These are phyloP conservation scores for Tiphia femorata DNA, from an alignment of 2,888 invertebrate species.

Conservation along the genomic window DNA sequence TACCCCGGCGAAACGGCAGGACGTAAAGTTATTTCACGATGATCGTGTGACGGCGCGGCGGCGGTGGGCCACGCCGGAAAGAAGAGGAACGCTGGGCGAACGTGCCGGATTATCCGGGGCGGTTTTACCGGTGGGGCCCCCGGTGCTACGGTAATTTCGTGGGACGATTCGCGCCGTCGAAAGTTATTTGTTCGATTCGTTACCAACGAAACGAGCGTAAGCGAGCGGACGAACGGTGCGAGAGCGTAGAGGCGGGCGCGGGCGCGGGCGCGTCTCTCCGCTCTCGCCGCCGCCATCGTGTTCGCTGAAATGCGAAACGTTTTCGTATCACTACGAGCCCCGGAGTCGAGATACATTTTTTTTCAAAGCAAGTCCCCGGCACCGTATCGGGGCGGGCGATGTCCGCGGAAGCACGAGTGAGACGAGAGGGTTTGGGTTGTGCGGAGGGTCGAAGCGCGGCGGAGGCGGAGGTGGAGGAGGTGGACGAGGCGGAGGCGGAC, in stretches of 20 bases:
- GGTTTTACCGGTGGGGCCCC: conserved; percentile 24
- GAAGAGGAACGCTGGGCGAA: not conserved
- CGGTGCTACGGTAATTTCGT: conserved; percentile 34
- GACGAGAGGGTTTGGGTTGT: conserved; percentile 2
- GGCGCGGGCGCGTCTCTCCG: too few relatives aligned
- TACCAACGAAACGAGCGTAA: conserved; percentile 43
- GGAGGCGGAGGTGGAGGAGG: conserved; percentile 6
- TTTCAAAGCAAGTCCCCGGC: conserved; percentile 58
- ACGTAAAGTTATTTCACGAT: too few relatives aligned
- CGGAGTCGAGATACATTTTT: conserved; percentile 58
- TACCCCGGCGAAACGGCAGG: too few relatives aligned
- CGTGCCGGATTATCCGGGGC: conserved; percentile 24
- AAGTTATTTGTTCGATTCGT: conserved; percentile 51
- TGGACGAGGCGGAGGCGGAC: conserved; percentile 15
- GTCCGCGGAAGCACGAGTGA: conserved; percentile 5
- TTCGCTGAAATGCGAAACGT: conserved; percentile 57
- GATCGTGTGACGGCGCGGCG: too few relatives aligned
- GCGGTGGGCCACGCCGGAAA: too few relatives aligned
- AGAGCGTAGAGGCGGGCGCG: too few relatives aligned
- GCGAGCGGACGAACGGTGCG: too few relatives aligned
- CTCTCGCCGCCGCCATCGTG: conserved; percentile 41
- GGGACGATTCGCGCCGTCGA: conserved; percentile 33
- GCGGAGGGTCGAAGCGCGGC: conserved; percentile 9
- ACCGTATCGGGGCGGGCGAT: conserved; percentile 42
- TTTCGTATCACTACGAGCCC: conserved; percentile 57